phyloP scores from a whole-genome alignment of 2,113 vertebrate genomes.

The Sinosuthora webbiana region DNA sequence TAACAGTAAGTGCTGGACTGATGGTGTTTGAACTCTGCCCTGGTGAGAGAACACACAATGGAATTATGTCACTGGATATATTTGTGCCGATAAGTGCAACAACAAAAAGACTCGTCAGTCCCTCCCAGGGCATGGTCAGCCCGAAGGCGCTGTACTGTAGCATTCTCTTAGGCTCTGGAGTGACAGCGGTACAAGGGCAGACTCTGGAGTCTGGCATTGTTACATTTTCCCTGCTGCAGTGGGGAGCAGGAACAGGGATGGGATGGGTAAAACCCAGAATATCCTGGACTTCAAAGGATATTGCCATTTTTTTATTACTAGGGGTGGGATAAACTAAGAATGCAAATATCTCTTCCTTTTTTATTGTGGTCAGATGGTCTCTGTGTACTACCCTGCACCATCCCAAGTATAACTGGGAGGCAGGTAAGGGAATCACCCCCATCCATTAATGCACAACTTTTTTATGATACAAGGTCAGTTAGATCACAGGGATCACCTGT shows the following conservation, averaged over 20 bases:
- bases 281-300: not conserved
- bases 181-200: not conserved
- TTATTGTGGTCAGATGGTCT: not conserved
- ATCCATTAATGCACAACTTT: not conserved
- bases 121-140: not conserved
- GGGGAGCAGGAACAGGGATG: not conserved
- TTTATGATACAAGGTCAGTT: not conserved
- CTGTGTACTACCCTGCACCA: not conserved
- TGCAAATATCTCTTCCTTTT: not conserved
- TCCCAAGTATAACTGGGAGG: not conserved
- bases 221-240: not conserved
- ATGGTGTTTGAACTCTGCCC: not conserved
- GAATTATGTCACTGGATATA: not conserved
- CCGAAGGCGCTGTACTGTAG: not conserved
- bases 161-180: not conserved
- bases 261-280: not conserved
- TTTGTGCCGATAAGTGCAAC: not conserved
- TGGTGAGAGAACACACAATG: not conserved
- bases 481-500: not conserved
- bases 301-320: not conserved
- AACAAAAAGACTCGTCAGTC: not conserved
- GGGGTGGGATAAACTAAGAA: not conserved
- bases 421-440: not conserved
- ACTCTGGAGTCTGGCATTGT: not conserved
- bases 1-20: slow-evolving; percentile 82